phyloP scores from a whole-genome alignment of 1,140 invertebrate genomes.

The Portunus trituberculatus region DNA sequence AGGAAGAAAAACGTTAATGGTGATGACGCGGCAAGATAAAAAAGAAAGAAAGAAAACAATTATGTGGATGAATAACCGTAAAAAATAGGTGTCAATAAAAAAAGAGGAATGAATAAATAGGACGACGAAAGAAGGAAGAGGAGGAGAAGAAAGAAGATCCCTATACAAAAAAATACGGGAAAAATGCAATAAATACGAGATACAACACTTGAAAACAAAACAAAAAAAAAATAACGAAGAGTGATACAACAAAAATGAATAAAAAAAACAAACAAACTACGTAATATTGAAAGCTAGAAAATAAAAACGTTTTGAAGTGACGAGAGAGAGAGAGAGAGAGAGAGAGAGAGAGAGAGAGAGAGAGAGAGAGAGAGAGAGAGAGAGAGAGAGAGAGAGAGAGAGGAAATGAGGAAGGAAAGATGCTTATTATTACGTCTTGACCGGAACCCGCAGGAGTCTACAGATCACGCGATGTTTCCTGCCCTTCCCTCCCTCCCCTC shows the following conservation, averaged over 20 bases:
- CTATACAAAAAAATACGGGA: no score
- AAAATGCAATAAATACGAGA: no score
- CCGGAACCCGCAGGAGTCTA: not conserved
- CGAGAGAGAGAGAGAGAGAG: not conserved
- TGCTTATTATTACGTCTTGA: slow-evolving; percentile 23
- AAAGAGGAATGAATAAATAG: not conserved
- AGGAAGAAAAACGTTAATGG: not conserved
- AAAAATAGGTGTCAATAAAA: not conserved
- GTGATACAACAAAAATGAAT: no score
- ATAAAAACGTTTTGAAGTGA: no score
- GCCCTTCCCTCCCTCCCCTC: not conserved
- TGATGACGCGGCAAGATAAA: not conserved
- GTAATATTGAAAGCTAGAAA: no score
- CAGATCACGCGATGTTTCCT: not conserved
- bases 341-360: not conserved
- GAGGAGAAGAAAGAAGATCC: not conserved
- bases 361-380: not conserved
- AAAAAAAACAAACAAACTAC: no score
- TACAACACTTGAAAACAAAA: no score
- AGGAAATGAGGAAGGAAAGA: not conserved
- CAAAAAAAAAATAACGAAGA: no score
- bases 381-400: slow-evolving; percentile 31
- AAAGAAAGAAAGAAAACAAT: no score
- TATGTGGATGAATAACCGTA: no score
- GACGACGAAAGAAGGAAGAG: not conserved